Base-by-base conservation (phyloP, 2,113 vertebrate species). In the Coptodon rendalli region DNA sequence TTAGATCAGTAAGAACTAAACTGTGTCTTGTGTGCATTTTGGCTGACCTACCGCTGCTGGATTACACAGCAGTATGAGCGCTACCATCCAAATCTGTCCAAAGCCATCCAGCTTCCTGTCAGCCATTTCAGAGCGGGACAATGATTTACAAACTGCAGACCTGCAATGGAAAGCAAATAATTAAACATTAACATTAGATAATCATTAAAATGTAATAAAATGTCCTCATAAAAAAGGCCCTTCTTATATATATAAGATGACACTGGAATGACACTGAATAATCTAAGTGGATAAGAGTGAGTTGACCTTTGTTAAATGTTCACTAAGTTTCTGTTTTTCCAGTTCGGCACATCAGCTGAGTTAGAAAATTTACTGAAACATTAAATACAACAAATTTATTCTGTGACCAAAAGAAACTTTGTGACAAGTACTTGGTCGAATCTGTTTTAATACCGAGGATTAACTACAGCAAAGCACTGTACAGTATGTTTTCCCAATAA, bases 1-100 rank as follows among this genome's bases (percentile, higher is more conserved):
- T 78, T 78, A 50, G 43, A 31, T 50, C 17, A 52, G 73, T 52
- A 52, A 78, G 73, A 78, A 78, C 14, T 50, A 78, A 78, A 76
- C 24, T 31, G 73, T 50, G 45, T 78, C 27, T 34, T 34, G 27
- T 52, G 73, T 78, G 73, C 19, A 40, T 84, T 19, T 45, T 56
- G 54, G 11, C 10, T 88, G 95, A 96, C 80, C 7, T 93, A 99
- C 98, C 97, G 93, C 53, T 36, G 94, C 87, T 54, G 95, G 68
- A 3, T 88, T 90, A 68, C 96, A 94, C 83, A 98, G 87, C 36
- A 97, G 82, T 7, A 97, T n/a, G 79, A 97, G 93, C 53, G 83
- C 86, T 4, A 92, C 87, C 68, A 91, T 92, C 93, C 88, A 91
- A 5, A 56, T 93, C 91, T 89, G 89, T 59, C 57, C 68, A 4